Percentiles rank a stretch among this genome's conserved stretches.
These are phyloP conservation scores for Pristionchus fissidentatus DNA, from an alignment of 2,888 invertebrate genomes.

Conservation along the genomic window DNA sequence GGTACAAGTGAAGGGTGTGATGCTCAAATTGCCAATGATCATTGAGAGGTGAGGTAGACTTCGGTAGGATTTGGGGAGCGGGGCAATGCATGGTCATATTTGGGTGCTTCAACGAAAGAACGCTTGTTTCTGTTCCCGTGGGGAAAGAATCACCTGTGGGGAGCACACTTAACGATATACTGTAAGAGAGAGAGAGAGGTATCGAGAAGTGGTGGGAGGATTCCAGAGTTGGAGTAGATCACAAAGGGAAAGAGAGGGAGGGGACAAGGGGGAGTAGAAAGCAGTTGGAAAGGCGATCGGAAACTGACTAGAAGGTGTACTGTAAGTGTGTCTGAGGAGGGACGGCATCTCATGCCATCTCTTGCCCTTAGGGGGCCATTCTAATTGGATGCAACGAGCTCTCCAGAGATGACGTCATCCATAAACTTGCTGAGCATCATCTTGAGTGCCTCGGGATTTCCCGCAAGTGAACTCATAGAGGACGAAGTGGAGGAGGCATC, in stretches of 20 bases:
- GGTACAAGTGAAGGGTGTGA: no score
- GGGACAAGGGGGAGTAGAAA: background rate
- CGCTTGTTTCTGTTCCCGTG: background rate
- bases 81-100: constrained; percentile 4
- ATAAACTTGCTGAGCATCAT: constrained; percentile 33
- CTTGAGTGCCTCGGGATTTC: constrained; percentile 20
- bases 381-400: constrained; percentile 36
- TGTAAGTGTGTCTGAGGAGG: background rate
- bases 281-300: no score
- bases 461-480: background rate
- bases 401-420: constrained; percentile 40
- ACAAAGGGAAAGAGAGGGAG: background rate
- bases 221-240: constrained; percentile 23
- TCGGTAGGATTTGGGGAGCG: background rate
- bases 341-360: constrained; percentile 4
- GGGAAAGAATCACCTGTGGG: no score
- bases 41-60: background rate
- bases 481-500: constrained; percentile 10
- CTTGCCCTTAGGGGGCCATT: background rate
- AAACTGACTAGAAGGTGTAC: constrained; percentile 14
- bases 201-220: background rate
- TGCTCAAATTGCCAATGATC: no score
- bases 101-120: constrained; percentile 10
- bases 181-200: background rate
- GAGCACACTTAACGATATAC: no score